Conservation (phyloP, 2,113 vertebrate genomes). For the Rhynchopsitta pachyrhyncha region DNA sequence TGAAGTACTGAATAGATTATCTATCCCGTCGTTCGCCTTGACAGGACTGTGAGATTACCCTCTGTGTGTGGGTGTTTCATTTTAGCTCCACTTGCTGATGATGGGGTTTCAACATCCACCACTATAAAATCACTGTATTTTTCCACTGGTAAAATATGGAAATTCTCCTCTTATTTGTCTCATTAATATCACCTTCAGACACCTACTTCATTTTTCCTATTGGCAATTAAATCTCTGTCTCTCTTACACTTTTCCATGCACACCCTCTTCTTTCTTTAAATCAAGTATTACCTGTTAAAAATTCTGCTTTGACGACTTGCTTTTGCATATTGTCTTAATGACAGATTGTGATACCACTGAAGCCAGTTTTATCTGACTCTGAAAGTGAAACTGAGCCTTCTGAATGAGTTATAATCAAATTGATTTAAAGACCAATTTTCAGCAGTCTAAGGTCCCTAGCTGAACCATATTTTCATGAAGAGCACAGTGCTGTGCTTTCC, state of each 20-base stretch:
- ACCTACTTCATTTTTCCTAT: background rate
- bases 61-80: background rate
- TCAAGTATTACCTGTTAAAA: background rate
- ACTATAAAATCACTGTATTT: background rate
- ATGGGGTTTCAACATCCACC: background rate
- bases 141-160: background rate
- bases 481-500: background rate
- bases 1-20: background rate
- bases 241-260: background rate
- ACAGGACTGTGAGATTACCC: background rate
- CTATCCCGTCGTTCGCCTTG: background rate
- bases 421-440: slow-evolving; percentile 1
- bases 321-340: background rate
- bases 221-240: background rate
- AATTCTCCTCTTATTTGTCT: background rate
- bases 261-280: background rate
- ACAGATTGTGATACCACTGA: background rate
- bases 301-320: background rate
- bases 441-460: background rate
- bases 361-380: background rate
- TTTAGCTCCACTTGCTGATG: background rate
- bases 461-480: background rate
- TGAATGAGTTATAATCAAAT: background rate
- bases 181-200: background rate
- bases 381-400: background rate